These are phyloP conservation scores for Cheumatopsyche charites DNA, from an alignment of 1,140 invertebrate genomes.

Conservation along the genomic window DNA sequence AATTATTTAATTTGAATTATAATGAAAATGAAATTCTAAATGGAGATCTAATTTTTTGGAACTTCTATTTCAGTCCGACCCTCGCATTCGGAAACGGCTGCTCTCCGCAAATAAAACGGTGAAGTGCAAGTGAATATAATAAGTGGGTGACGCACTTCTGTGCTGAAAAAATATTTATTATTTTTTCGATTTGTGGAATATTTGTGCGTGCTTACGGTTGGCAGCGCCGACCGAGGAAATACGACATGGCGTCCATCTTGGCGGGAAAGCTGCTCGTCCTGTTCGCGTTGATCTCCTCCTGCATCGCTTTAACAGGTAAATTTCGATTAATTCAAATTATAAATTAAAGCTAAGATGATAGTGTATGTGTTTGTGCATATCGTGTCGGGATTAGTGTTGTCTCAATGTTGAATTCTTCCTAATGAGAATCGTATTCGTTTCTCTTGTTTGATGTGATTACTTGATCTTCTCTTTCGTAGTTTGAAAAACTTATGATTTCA, in stretches of 20 bases:
- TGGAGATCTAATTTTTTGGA: too few species aligned
- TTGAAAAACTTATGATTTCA: too few species aligned
- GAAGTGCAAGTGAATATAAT: background rate
- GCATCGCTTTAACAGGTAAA: background rate
- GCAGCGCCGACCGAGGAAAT: background rate
- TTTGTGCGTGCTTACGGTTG: background rate
- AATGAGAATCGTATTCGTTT: too few species aligned
- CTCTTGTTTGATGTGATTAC: too few species aligned
- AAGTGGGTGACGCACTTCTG: background rate
- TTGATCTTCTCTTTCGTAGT: too few species aligned
- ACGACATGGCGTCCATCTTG: constrained; percentile 1
- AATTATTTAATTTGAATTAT: too few species aligned
- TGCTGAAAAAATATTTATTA: background rate
- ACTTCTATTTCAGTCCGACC: background rate
- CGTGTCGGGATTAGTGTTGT: too few species aligned
- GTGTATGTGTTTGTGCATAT: too few species aligned
- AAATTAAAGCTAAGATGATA: too few species aligned
- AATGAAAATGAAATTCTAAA: too few species aligned
- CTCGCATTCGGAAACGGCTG: background rate
- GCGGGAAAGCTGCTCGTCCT: constrained; percentile 11
- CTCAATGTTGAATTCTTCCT: too few species aligned
- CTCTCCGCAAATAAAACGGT: background rate
- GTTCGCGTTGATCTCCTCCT: background rate
- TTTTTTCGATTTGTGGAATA: background rate
- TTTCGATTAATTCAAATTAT: too few species aligned